Evolutionary conservation across 2,113 vertebrate species (phyloP), one percentile per base, ranked within the genome.

Genomic region (Galeopterus variegatus): DNA sequence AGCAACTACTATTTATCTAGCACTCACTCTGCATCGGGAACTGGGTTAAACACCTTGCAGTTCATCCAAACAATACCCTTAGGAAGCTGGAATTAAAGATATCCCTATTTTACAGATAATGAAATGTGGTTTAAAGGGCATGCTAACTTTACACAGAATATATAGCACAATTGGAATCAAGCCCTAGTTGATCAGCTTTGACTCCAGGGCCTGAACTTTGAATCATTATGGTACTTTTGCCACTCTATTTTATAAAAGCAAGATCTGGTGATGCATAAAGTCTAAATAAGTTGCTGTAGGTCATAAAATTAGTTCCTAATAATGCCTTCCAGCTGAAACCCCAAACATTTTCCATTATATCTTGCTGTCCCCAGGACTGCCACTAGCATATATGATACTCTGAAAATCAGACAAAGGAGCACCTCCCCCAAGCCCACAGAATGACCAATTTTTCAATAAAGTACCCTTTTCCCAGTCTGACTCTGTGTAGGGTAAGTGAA

Each of bases 61-160:
- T 33, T 91, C 17, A 79, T 79, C 13, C 33, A 19, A 96, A 81
- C 36, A 83, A 50, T 75, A 88, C 8, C 19, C 36, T 52, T 41
- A 86, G 56, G 41, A 64, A n/a, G 19, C 11, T 81, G 26, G 18
- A 85, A 54, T 87, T 91, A n/a, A 73, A 81, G 56, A 48, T 21
- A 94, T 60, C 5, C 67, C 86, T 91, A 95, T 95, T 96, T 96
- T 91, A 93, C 28, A 91, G 82, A 83, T 86, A 73, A 60, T 77
- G 36, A 64, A 88, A 79, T 70, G 2, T 79, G 28, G 5, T 54
- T 73, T 77, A 93, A 75, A 58, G 56, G 36, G 7, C 69, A 52
- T 45, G 23, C 65, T 64, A 36, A 58, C 17, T 84, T 86, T 91
- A 50, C 31, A 56, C 13, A 91, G 31, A 84, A 31, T 21, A 12